A percentile compares a stretch with the other conserved stretches of the same genome.
Conservation (phyloP, 2,797 vertebrate genomes). For the Bradypus variegatus region DNA sequence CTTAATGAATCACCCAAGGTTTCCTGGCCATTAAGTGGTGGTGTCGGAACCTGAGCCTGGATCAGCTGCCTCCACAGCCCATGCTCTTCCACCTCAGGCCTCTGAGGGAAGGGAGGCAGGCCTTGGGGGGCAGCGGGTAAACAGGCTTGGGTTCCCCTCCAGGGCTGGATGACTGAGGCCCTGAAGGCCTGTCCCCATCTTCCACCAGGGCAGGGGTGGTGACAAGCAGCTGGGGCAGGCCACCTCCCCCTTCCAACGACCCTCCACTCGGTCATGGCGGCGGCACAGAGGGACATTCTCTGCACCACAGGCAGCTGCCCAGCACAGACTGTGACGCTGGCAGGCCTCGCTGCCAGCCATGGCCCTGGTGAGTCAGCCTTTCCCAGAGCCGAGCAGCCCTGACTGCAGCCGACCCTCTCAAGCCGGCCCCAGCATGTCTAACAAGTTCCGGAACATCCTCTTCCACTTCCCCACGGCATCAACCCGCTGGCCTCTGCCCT, state of each 20-base stretch:
- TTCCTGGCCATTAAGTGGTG: neutral
- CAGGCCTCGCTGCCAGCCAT: neutral
- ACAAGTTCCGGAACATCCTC: neutral
- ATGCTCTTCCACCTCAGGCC: neutral
- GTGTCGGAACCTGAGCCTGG: neutral
- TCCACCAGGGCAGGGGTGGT: neutral
- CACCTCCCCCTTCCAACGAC: neutral
- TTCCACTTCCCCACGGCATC: neutral
- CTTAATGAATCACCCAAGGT: slow-evolving; percentile 12
- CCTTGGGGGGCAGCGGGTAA: neutral
- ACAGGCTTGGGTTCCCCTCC: neutral
- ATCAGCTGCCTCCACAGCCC: neutral
- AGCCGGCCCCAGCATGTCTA: neutral
- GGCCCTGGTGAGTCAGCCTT: neutral
- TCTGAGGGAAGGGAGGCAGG: neutral
- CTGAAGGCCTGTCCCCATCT: neutral
- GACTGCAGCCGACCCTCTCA: neutral
- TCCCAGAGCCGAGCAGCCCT: neutral
- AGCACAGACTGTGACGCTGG: neutral
- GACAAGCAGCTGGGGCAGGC: neutral
- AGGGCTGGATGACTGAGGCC: neutral
- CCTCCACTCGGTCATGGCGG: neutral
- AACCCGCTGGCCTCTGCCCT: neutral
- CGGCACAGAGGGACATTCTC: neutral
- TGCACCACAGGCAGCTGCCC: neutral